Evolutionary conservation across 2,888 invertebrate species (phyloP).

Genomic region (Tachina grossa): DNA sequence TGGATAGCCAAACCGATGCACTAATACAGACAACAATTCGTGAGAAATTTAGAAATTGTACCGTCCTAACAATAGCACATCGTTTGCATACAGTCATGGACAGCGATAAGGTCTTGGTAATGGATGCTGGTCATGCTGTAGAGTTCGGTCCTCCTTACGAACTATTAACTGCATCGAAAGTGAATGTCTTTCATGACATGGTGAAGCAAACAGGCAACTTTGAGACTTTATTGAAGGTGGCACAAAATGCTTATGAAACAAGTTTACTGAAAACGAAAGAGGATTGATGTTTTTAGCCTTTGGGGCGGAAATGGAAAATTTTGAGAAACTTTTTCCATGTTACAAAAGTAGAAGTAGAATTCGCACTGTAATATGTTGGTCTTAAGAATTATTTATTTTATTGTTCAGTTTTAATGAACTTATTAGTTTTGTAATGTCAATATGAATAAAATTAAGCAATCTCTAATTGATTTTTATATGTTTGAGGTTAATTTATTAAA

Average conservation of each 20-base stretch:
- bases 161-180: constrained; percentile 83
- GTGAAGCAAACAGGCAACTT: constrained; percentile 87
- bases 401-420: constrained; percentile 20
- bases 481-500: too few species aligned
- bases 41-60: constrained; percentile 90
- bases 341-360: background rate
- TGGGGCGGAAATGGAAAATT: background rate
- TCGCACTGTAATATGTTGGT: background rate
- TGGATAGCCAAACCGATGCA: constrained; percentile 93
- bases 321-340: background rate
- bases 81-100: constrained; percentile 92
- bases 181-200: constrained; percentile 84
- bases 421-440: background rate
- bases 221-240: constrained; percentile 85
- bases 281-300: background rate
- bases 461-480: background rate
- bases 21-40: constrained; percentile 92
- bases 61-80: constrained; percentile 95
- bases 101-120: constrained; percentile 85
- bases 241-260: constrained; percentile 83
- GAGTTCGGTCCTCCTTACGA: constrained; percentile 88
- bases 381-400: background rate
- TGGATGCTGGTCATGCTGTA: constrained; percentile 87
- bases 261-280: constrained; percentile 39
- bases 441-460: background rate